Conservation (phyloP, 1,140 invertebrate species). For the Chrysoperla carnea region DNA sequence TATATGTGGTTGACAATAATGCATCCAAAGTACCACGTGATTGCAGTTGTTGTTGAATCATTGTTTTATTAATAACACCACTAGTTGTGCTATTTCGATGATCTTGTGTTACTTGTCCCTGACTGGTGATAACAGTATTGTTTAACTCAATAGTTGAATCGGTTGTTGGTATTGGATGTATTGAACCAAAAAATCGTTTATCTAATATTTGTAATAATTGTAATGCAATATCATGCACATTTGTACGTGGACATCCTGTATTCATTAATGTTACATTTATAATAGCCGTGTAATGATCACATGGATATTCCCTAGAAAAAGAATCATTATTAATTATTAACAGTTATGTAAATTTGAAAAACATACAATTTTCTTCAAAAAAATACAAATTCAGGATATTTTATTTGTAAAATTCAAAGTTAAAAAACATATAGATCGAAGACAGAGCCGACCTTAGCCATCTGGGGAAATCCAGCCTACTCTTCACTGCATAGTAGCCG, state of each 20-base stretch:
- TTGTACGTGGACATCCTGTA: conserved; percentile 81
- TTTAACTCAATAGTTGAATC: conserved; percentile 18
- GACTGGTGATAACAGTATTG: neutral
- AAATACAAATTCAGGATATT: too few species aligned
- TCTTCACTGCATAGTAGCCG: too few species aligned
- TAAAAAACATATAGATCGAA: too few species aligned
- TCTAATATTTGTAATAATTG: conserved; percentile 88
- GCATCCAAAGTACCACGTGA: conserved; percentile 61
- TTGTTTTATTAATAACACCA: neutral
- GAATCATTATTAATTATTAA: conserved; percentile 1
- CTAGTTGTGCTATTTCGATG: neutral
- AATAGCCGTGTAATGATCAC: conserved; percentile 94
- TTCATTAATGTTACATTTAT: conserved; percentile 95
- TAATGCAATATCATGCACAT: conserved; percentile 81
- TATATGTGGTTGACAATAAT: conserved; percentile 70
- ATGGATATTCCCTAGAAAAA: conserved; percentile 81
- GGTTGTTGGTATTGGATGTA: conserved; percentile 44
- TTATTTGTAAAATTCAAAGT: too few species aligned
- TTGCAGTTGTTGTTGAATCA: conserved; percentile 30
- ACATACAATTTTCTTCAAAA: too few species aligned
- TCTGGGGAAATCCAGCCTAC: too few species aligned
- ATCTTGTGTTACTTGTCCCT: neutral
- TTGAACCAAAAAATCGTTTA: conserved; percentile 82
- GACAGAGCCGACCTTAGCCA: too few species aligned
- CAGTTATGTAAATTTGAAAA: too few species aligned